phyloP scores from a whole-genome alignment of 1,140 invertebrate species.

The Mamestra configurata region DNA sequence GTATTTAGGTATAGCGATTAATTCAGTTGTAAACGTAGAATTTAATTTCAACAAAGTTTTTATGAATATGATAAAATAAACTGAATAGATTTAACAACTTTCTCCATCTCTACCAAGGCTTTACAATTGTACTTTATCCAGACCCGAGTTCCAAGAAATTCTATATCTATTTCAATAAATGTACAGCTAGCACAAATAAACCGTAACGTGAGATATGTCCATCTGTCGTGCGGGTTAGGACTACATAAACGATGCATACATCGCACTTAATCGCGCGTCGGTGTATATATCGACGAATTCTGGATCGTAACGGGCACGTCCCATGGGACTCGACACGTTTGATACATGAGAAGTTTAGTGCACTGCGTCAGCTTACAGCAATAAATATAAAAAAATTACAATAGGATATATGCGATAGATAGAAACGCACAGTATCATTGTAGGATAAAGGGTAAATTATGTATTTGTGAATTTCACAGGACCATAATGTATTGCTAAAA shows the following conservation, averaged over 20 bases:
- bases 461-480: no score
- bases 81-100: no score
- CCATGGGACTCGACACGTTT: background rate
- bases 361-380: background rate
- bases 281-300: conserved; percentile 6
- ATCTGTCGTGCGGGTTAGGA: background rate
- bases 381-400: background rate
- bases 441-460: no score
- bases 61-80: no score
- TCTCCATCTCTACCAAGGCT: no score
- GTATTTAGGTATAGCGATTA: background rate
- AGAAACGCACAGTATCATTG: no score
- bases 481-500: no score
- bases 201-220: background rate
- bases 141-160: background rate
- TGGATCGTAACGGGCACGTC: conserved; percentile 12
- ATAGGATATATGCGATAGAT: background rate
- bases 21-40: background rate
- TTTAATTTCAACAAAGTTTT: background rate
- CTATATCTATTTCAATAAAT: background rate
- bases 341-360: conserved; percentile 1
- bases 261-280: conserved; percentile 24
- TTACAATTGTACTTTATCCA: no score
- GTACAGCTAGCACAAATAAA: background rate
- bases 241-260: background rate